Evolutionary conservation across 1,140 invertebrate species (phyloP).

Genomic region (Danaus plexippus): DNA sequence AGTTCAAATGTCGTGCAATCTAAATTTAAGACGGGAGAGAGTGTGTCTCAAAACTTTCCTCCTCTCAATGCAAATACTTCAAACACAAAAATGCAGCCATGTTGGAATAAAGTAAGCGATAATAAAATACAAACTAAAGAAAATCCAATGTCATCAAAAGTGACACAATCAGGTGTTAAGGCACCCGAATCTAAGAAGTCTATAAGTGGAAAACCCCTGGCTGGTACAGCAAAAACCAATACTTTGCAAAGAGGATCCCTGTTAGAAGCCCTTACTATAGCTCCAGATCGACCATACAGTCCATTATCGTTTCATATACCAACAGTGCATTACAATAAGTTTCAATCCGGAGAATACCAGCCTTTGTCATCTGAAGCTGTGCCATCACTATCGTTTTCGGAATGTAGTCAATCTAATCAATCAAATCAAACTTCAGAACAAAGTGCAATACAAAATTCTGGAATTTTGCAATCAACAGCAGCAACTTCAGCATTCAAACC

Average conservation of each 20-base stretch:
- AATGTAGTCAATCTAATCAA: conserved; percentile 28
- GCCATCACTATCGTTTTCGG: conserved; percentile 40
- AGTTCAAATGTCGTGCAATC: conserved; percentile 17
- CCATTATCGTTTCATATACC: conserved; percentile 53
- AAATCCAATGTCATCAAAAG: conserved; percentile 2
- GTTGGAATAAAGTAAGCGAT: neutral
- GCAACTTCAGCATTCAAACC: conserved; percentile 64
- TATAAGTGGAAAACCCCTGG: conserved; percentile 3
- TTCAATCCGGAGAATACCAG: conserved; percentile 19
- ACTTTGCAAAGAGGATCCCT: conserved; percentile 69
- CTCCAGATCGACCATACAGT: conserved; percentile 75
- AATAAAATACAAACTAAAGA: conserved; percentile 2
- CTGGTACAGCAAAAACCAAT: conserved; percentile 2
- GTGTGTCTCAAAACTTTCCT: too few species aligned
- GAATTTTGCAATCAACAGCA: conserved; percentile 51
- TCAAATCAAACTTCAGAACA: conserved; percentile 35
- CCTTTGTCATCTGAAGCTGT: conserved; percentile 22
- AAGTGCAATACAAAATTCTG: conserved; percentile 51
- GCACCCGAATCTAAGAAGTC: neutral
- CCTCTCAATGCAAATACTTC: neutral
- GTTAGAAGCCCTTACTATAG: conserved; percentile 79
- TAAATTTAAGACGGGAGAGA: conserved; percentile 3
- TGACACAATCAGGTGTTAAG: neutral
- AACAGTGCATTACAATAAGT: conserved; percentile 29
- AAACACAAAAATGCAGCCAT: conserved; percentile 1